Evolutionary conservation across 2,888 invertebrate genomes (phyloP).

Genomic region (Isotomurus palustris): DNA sequence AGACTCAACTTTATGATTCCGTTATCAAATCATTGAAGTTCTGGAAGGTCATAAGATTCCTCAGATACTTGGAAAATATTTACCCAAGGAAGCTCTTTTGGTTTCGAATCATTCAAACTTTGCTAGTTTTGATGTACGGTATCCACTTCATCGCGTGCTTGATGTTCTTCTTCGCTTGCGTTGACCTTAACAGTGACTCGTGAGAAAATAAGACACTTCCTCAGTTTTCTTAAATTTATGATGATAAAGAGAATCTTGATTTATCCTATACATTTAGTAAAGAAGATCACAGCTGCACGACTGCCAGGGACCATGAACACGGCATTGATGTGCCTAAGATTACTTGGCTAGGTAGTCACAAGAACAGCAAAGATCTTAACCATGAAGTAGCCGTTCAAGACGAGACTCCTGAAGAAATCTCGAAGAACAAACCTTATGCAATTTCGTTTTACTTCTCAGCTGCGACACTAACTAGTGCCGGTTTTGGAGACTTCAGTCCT

Average conservation of each 20-base stretch:
- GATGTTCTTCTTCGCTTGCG: constrained; percentile 20
- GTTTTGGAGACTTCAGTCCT: constrained; percentile 37
- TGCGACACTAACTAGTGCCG: constrained; percentile 36
- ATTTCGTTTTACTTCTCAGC: constrained; percentile 28
- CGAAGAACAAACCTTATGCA: constrained; percentile 17
- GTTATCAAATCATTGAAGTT: constrained; percentile 20
- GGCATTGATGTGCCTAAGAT: neutral
- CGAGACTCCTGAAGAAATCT: constrained; percentile 13
- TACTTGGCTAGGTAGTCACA: constrained; percentile 32
- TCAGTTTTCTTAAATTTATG: neutral
- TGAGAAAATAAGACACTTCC: neutral
- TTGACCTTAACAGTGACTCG: neutral
- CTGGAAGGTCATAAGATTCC: constrained; percentile 13
- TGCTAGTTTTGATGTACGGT: constrained; percentile 21
- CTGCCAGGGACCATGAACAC: too few relatives aligned
- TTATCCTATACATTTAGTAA: neutral
- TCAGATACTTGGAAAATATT: constrained; percentile 28
- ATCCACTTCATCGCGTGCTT: constrained; percentile 29
- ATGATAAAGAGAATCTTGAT: too few relatives aligned
- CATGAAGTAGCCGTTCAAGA: neutral
- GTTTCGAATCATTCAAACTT: constrained; percentile 22
- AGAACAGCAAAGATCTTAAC: neutral
- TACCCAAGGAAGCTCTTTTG: constrained; percentile 24
- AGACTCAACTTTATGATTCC: too few relatives aligned
- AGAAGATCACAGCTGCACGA: neutral